These are phyloP conservation scores for Prunella strophiata DNA, from an alignment of 2,797 vertebrate species.

Conservation along the genomic window DNA sequence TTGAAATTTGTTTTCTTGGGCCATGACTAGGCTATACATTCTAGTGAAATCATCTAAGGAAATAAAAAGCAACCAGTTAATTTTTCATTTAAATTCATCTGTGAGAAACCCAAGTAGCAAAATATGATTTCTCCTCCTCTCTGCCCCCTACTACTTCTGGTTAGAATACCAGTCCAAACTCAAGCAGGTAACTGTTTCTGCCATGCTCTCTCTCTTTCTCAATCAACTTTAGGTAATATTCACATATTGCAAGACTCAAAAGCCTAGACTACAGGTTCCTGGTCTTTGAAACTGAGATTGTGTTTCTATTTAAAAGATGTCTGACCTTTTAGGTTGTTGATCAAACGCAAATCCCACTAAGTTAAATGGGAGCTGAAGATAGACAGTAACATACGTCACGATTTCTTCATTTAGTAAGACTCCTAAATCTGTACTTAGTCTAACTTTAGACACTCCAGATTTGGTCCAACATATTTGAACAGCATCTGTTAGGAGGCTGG, in stretches of 20 bases:
- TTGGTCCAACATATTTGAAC: conserved; percentile 26
- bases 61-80: background rate
- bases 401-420: conserved; percentile 57
- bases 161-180: background rate
- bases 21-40: background rate
- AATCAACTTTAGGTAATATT: background rate
- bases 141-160: background rate
- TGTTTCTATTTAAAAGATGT: conserved; percentile 54
- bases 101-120: background rate
- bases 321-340: conserved; percentile 55
- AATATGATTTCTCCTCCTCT: background rate
- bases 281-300: background rate
- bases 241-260: background rate
- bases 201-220: background rate
- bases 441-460: conserved; percentile 55
- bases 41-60: background rate
- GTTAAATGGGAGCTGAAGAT: conserved; percentile 49
- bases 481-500: background rate
- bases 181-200: background rate
- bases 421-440: conserved; percentile 60
- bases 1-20: background rate
- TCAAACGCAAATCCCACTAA: conserved; percentile 48
- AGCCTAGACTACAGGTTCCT: background rate
- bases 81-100: background rate
- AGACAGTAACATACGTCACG: conserved; percentile 26